Evolutionary conservation across 2,888 invertebrate species (phyloP).

Genomic region (Volucella inflata): DNA sequence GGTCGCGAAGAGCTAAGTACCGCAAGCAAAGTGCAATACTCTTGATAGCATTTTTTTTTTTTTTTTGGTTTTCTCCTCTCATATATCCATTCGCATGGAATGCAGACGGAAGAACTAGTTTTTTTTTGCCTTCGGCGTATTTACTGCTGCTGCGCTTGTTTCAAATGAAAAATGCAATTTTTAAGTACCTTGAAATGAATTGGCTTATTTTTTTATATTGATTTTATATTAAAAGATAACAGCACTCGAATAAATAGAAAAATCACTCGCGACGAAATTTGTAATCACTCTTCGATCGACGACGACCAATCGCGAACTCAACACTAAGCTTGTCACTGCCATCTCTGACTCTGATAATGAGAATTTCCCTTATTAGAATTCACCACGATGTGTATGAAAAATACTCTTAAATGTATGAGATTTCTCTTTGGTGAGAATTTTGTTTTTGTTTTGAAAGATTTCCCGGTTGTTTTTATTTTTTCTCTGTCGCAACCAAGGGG

Average conservation of each 20-base stretch:
- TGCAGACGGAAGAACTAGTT: constrained; percentile 61
- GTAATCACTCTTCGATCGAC: constrained; percentile 40
- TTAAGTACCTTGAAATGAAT: background rate
- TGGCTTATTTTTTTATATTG: constrained; percentile 1
- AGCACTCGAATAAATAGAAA: background rate
- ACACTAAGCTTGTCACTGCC: constrained; percentile 26
- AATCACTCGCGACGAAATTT: constrained; percentile 23
- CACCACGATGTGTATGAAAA: constrained; percentile 12
- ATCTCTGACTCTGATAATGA: constrained; percentile 14
- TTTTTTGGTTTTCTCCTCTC: constrained; percentile 41
- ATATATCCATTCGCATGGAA: constrained; percentile 63
- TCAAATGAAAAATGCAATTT: background rate
- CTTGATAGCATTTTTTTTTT: constrained; percentile 4
- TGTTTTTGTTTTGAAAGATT: constrained; percentile 17
- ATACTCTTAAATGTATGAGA: constrained; percentile 20
- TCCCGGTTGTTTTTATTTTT: constrained; percentile 48
- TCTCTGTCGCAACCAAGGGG: constrained; percentile 8
- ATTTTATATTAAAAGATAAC: background rate
- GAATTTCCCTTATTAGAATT: constrained; percentile 34
- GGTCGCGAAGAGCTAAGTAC: constrained; percentile 50
- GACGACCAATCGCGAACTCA: constrained; percentile 64
- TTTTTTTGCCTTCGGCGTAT: constrained; percentile 3
- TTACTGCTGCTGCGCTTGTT: background rate
- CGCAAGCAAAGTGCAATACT: constrained; percentile 68
- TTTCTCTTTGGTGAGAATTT: constrained; percentile 16